These are phyloP conservation scores for Gallinago nigripennis DNA, from an alignment of 2,797 vertebrate genomes.

Conservation along the genomic window DNA sequence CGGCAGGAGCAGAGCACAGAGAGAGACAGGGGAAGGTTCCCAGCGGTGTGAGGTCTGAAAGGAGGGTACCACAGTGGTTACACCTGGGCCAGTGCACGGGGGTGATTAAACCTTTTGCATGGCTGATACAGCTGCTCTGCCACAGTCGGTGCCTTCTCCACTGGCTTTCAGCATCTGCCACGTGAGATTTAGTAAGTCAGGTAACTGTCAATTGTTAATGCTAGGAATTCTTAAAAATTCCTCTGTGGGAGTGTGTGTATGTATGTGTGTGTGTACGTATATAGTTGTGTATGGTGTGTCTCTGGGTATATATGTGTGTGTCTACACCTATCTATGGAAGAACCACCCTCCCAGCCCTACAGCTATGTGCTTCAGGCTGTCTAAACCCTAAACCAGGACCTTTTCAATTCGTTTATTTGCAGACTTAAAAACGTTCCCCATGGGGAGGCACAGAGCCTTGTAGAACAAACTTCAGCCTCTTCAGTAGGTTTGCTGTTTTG, in stretches of 20 bases:
- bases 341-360: neutral
- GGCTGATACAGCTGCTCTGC: neutral
- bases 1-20: neutral
- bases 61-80: fast-evolving
- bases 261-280: neutral
- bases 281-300: neutral
- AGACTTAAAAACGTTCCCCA: neutral
- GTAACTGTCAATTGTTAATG: neutral
- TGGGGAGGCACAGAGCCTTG: neutral
- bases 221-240: neutral
- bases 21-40: neutral
- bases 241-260: neutral
- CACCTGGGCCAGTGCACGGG: fast-evolving
- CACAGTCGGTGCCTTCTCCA: neutral
- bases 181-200: neutral
- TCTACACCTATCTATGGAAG: no score
- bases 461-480: neutral
- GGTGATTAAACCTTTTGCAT: neutral
- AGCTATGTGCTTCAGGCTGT: neutral
- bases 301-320: fast-evolving
- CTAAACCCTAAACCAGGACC: no score
- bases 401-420: neutral
- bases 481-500: fast-evolving
- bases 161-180: neutral
- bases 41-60: neutral